Evolutionary conservation across 2,797 vertebrate species (phyloP), one percentile per base, ranked within the genome.

Genomic region (Strix occidentalis): DNA sequence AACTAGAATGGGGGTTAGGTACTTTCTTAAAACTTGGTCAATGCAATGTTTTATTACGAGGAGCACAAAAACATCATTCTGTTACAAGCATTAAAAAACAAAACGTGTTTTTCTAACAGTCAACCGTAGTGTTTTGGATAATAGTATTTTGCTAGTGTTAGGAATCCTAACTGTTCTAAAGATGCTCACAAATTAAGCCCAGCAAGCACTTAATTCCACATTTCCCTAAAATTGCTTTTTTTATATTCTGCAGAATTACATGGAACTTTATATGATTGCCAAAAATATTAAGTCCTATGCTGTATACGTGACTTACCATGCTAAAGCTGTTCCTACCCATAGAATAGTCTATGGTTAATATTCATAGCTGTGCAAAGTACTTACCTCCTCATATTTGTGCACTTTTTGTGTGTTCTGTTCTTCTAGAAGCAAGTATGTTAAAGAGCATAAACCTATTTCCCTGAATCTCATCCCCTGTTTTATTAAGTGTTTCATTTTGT

Each of bases 401-500:
- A 7, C 50, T 29, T 69, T 60, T 65, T 65, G 61, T 43, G 14
- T 31, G 31, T 26, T 91, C 75, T 66, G 17, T 76, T 89, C 84
- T 94, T 81, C 50, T 84, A 71, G 78, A 92, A 84, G 39, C 35
- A 69, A 78, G 33, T 50, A 91, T 9, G 45, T 83, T 87, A 11
- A 89, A 66, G 58, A 80, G 54, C 60, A 41, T 66, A 84, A 87
- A 58, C 16, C 14, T 35, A 8, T 58, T 76, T 87, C 54, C 26
- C 39, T 50, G 39, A 90, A 84, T 72, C 45, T 94, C 48, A 45
- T 92, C 92, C 48, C 76, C 64, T 87, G 16, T 84, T 95, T 95
- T 91, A 93, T 92, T 76, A 80, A 68, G 82, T 92, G 86, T 94
- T 94, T 92, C 78, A 94, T 95, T 95, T 95, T 89, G 64, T 50